Evolutionary conservation across 2,888 invertebrate species (phyloP).

Genomic region (Acholoe squamosa): DNA sequence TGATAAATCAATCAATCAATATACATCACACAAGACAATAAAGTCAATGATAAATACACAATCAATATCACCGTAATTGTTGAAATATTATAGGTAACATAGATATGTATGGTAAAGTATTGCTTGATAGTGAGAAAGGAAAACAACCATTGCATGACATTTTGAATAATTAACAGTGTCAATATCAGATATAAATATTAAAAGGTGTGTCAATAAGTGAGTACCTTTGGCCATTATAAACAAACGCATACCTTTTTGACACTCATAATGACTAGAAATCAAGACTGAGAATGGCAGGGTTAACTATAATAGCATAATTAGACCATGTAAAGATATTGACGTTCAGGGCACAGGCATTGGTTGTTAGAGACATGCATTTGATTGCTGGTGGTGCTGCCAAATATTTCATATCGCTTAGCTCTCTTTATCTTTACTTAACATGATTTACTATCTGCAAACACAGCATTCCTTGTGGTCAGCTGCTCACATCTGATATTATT

Average conservation of each 20-base stretch:
- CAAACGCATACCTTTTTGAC: not conserved
- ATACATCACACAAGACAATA: constrained; percentile 50
- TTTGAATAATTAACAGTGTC: not conserved
- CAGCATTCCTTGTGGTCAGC: no score
- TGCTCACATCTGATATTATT: no score
- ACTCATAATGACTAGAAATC: not conserved
- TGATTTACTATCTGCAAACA: no score
- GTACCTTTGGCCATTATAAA: not conserved
- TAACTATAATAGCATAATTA: no score
- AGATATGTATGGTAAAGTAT: not conserved
- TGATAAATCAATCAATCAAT: not conserved
- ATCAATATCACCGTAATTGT: not conserved
- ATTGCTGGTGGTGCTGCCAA: no score
- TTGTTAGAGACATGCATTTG: no score
- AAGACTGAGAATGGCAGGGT: not conserved
- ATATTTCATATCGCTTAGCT: no score
- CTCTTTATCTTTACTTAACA: no score
- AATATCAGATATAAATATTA: not conserved
- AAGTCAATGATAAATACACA: constrained; percentile 6
- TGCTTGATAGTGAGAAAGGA: not conserved
- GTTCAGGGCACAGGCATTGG: no score
- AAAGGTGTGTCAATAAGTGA: not conserved
- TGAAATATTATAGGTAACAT: not conserved
- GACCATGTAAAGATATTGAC: no score
- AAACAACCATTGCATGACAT: constrained; percentile 1